Percentiles rank a stretch among this genome's conserved stretches.
Conservation (phyloP, 2,888 invertebrate genomes). For the Diploptera punctata region DNA sequence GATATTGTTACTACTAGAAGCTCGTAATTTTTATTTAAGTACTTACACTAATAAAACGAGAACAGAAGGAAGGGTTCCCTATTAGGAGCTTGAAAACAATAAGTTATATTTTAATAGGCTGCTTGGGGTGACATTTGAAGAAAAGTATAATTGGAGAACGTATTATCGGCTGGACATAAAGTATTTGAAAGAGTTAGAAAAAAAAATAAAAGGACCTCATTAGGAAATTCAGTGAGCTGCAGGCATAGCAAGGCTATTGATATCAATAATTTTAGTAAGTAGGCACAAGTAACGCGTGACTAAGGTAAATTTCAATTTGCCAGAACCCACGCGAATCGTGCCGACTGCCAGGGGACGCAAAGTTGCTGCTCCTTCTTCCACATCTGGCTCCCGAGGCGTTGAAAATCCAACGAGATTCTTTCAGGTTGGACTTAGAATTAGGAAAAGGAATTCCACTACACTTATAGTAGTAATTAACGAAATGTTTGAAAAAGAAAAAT, state of each 20-base stretch:
- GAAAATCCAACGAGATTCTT: too few relatives aligned
- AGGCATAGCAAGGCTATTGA: not conserved
- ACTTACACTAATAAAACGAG: not conserved
- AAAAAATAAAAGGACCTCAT: not conserved
- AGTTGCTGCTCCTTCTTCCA: not conserved
- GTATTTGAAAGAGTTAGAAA: not conserved
- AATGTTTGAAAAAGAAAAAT: too few relatives aligned
- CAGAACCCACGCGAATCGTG: conserved; percentile 4
- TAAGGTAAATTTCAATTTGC: conserved; percentile 26
- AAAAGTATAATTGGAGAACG: conserved; percentile 16
- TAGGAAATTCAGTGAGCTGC: conserved; percentile 21
- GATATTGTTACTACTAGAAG: too few relatives aligned
- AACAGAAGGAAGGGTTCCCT: not conserved
- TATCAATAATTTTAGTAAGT: conserved; percentile 12
- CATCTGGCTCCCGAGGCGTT: not conserved
- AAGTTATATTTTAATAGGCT: not conserved
- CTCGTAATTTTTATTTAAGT: not conserved
- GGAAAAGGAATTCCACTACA: too few relatives aligned
- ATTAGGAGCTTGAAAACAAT: not conserved
- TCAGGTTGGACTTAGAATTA: too few relatives aligned
- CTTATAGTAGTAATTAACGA: too few relatives aligned
- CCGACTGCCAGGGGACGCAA: not conserved
- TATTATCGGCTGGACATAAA: not conserved
- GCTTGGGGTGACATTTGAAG: conserved; percentile 5
- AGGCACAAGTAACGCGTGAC: conserved; percentile 4